Base-by-base conservation (phyloP, 2,113 vertebrate species). In the Semnornis frantzii region DNA sequence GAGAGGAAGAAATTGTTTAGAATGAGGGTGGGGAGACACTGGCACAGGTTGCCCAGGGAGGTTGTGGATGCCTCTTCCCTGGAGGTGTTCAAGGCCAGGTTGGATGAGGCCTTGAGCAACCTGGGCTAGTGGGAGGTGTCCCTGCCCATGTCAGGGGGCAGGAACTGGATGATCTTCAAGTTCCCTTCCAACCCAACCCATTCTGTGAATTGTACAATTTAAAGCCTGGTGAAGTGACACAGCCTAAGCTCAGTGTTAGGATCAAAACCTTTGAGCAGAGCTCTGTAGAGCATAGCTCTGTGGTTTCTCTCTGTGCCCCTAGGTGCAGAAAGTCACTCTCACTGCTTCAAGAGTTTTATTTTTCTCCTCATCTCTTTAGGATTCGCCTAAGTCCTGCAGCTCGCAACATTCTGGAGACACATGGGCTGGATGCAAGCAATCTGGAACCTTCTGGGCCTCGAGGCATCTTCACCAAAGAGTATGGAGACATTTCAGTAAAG, bases 381-480 rank as follows among this genome's bases (percentile, higher is more conserved):
- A 72, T 99, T 75, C 98, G 99, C 25, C 92, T 99, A 92, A 99
- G 99, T 97, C 99, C 99, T 71, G 99, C 99, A 90, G 99, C 99
- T 46, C 98, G 99, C 65, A 98, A 98, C 94, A 99, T 99, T 97
- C 66, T 99, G 95, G 98, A 98, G 93, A 99, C 98, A 0, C 98
- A 99, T 33, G 97, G 98, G 4, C 58, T 99, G 42, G 98, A 99
- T 82, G 96, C 98, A 48, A 98, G 97, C 90, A 92, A 97, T 87
- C 95, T 98, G 57, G 98, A 90, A 37, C 97, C 99, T 34, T 98
- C 98, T 37, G 99, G 99, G 24, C 99, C 98, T 91, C 98, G 98
- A 87, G 99, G 99, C 70, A 97, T 99, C 84, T 98, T 99, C 97
- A 99, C 99, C 34, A 99, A 99, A 94, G 99, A 99, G 99, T 99